A percentile compares a stretch with the other conserved stretches of the same genome.
phyloP scores from a whole-genome alignment of 2,888 invertebrate species.

The Brenthis hecate region DNA sequence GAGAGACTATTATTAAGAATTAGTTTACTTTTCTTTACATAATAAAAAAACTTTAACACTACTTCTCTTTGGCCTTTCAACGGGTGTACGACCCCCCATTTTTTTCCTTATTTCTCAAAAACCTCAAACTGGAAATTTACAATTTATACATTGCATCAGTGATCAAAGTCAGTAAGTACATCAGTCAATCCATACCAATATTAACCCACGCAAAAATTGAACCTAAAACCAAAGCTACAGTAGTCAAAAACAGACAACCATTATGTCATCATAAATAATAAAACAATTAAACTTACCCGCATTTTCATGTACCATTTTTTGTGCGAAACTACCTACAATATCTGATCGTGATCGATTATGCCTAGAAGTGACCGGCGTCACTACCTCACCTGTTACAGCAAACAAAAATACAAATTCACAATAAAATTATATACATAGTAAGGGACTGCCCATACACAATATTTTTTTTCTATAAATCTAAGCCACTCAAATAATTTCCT shows the following conservation, averaged over 20 bases:
- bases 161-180: no score
- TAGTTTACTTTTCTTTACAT: no score
- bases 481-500: background rate
- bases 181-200: no score
- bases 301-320: conserved; percentile 69
- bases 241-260: background rate
- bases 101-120: no score
- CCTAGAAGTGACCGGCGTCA: conserved; percentile 59
- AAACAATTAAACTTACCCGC: conserved; percentile 54
- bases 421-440: background rate
- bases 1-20: no score
- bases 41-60: no score
- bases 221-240: background rate
- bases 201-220: no score
- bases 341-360: conserved; percentile 76
- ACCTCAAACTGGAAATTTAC: no score
- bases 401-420: conserved; percentile 14
- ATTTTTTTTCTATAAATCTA: background rate
- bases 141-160: no score
- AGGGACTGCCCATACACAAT: conserved; percentile 3
- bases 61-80: no score
- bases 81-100: no score
- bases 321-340: conserved; percentile 72
- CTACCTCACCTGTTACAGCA: conserved; percentile 58
- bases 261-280: background rate